These are phyloP conservation scores for Apodemus speciosus DNA, from an alignment of 2,113 vertebrate species.

Conservation along the genomic window DNA sequence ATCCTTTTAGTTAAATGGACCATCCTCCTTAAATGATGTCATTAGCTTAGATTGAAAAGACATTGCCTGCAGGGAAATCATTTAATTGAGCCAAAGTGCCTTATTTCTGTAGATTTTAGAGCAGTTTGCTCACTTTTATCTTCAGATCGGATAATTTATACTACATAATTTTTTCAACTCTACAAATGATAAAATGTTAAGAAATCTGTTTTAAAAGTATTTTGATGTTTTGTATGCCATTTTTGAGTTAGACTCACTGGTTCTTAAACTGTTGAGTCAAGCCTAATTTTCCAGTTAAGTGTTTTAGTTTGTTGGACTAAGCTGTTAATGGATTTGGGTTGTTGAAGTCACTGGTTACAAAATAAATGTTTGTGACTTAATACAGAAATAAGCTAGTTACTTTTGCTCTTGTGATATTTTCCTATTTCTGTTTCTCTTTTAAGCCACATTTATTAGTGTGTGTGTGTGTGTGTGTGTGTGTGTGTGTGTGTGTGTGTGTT, in stretches of 20 bases:
- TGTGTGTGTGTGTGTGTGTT: neutral
- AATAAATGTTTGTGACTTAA: slow-evolving; percentile 62
- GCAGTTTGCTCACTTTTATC: slow-evolving; percentile 84
- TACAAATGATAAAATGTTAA: slow-evolving; percentile 84
- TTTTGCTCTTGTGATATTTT: slow-evolving; percentile 47
- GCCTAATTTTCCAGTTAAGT: slow-evolving; percentile 75
- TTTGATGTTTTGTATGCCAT: slow-evolving; percentile 80
- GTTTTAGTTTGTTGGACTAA: slow-evolving; percentile 79
- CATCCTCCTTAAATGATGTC: slow-evolving; percentile 90
- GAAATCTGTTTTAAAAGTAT: slow-evolving; percentile 83
- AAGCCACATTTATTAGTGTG: slow-evolving; percentile 8
- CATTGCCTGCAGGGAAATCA: slow-evolving; percentile 89
- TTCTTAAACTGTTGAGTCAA: slow-evolving; percentile 61
- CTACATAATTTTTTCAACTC: slow-evolving; percentile 83
- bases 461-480: neutral
- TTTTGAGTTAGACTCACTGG: slow-evolving; percentile 58
- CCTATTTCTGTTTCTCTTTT: slow-evolving; percentile 10
- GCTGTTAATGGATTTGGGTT: slow-evolving; percentile 77
- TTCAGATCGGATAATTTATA: slow-evolving; percentile 86
- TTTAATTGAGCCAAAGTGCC: slow-evolving; percentile 91
- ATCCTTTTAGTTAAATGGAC: slow-evolving; percentile 91
- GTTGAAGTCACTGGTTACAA: slow-evolving; percentile 53
- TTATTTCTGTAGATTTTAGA: slow-evolving; percentile 86
- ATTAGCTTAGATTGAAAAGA: slow-evolving; percentile 91
- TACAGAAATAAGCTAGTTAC: slow-evolving; percentile 46